Percentiles rank a stretch among this genome's conserved stretches.
Evolutionary conservation across 1,140 invertebrate species (phyloP).

Genomic region (Anoplolepis gracilipes): DNA sequence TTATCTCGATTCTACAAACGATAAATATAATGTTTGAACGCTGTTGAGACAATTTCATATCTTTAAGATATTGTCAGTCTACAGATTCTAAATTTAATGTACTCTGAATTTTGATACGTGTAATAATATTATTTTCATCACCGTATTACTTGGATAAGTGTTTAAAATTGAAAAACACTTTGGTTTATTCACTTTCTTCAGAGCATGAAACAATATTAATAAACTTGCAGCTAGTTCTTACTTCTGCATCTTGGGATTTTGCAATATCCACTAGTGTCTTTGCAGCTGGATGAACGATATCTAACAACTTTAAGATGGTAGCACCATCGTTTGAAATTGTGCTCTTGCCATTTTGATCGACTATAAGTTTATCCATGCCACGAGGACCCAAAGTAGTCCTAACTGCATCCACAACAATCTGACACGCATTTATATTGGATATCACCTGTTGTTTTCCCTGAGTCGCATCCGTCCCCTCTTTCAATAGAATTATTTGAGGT

Average conservation of each 20-base stretch:
- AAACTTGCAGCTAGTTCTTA: constrained; percentile 81
- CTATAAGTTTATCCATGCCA: constrained; percentile 99
- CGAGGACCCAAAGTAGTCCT: constrained; percentile 98
- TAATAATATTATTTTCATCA: constrained; percentile 42
- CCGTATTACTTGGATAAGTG: not conserved
- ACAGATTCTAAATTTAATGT: constrained; percentile 71
- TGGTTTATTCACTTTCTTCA: constrained; percentile 1
- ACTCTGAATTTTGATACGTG: constrained; percentile 58
- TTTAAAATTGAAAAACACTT: not conserved
- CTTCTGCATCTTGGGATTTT: constrained; percentile 99
- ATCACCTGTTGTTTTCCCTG: constrained; percentile 98
- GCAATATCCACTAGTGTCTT: constrained; percentile 99
- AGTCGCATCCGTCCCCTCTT: constrained; percentile 98
- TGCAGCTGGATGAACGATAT: constrained; percentile 99
- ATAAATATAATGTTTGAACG: constrained; percentile 69
- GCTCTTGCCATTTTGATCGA: constrained; percentile 94
- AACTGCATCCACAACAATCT: constrained; percentile 97
- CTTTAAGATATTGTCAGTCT: constrained; percentile 79
- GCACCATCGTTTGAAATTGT: constrained; percentile 99
- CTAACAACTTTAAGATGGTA: constrained; percentile 98
- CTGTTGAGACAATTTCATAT: constrained; percentile 73
- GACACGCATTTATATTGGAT: constrained; percentile 99
- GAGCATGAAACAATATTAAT: not conserved
- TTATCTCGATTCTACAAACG: constrained; percentile 3
- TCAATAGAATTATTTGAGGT: constrained; percentile 98